phyloP scores from a whole-genome alignment of 64 coral and sea anemone species.

The Montipora efflorescens region DNA sequence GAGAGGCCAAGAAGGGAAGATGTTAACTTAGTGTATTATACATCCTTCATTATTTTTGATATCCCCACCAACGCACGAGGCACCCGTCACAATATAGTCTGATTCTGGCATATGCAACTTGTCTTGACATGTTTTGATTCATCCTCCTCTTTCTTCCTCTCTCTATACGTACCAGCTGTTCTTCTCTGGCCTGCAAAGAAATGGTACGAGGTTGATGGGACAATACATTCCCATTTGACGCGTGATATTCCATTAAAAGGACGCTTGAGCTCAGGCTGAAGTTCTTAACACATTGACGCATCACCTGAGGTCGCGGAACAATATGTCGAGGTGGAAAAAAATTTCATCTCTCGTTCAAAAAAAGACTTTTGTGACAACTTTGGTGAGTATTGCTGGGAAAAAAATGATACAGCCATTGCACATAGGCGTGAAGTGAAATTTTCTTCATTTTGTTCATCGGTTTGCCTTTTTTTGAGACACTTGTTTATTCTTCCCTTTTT shows the following conservation, averaged over 20 bases:
- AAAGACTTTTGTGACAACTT: not conserved
- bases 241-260: not conserved
- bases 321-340: conserved; percentile 69
- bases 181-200: no score
- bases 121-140: not conserved
- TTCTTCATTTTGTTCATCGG: no score
- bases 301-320: not conserved
- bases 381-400: not conserved
- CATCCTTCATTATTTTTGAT: no score
- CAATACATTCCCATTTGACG: not conserved
- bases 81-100: no score
- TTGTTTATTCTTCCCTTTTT: no score
- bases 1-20: no score
- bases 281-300: no score
- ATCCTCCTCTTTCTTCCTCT: not conserved
- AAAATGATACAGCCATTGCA: not conserved
- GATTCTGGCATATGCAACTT: no score
- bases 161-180: not conserved
- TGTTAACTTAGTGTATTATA: no score
- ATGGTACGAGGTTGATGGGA: no score
- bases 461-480: no score
- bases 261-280: no score
- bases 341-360: conserved; percentile 57
- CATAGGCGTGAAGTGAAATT: not conserved
- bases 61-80: not conserved